Base-by-base conservation (phyloP, 1,140 invertebrate genomes). In the Drosophila melanogaster region DNA sequence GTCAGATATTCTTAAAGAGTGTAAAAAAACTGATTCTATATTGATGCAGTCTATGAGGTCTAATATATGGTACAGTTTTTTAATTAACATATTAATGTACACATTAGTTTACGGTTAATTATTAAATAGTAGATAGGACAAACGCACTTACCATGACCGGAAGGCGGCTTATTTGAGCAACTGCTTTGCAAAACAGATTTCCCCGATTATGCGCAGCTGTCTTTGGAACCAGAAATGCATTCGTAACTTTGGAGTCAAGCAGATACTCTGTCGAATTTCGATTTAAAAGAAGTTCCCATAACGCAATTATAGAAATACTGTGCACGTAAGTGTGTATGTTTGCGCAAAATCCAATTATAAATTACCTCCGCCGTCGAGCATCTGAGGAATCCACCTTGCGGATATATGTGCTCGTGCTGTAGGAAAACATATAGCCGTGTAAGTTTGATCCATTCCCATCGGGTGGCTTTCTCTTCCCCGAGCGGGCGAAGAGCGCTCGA, bases 281-380 rank as follows among this genome's bases (percentile, higher is more conserved):
- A 22, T 49, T 15, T 22, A 4, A 56, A 56, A 49, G 37, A 17
- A 24, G 19, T 24, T 22, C 10, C 24, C 35, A 40, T 70, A 56
- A 35, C 14, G 37, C 49, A 54, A 43, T 54, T 62, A 22, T 40
- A 33, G 38, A 24, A 54, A 54, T 54, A 37, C 15, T 17, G 10
- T 10, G 59, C 49, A 43, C 15, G 17, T 24, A 56, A 49, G 8
- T 35, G 26, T 40, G 19, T 38, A n/a, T 40, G 10, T 24, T 69
- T 15, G 51, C 15, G 51, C 19, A 40, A 69, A 70, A 70, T 70
- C 67, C 64, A 70, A 70, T 71, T 71, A 71, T 71, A 71, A 71
- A 70, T 57, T 70, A 70, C 65, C 65, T 71, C 65, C 46, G 59
- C 64, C 44, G 17, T 26, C 59, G n/a, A 37, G 11, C 44, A 50